A percentile compares a stretch with the other conserved stretches of the same genome.
Evolutionary conservation across 1,140 invertebrate species (phyloP).

Genomic region (Plutomurus gul): DNA sequence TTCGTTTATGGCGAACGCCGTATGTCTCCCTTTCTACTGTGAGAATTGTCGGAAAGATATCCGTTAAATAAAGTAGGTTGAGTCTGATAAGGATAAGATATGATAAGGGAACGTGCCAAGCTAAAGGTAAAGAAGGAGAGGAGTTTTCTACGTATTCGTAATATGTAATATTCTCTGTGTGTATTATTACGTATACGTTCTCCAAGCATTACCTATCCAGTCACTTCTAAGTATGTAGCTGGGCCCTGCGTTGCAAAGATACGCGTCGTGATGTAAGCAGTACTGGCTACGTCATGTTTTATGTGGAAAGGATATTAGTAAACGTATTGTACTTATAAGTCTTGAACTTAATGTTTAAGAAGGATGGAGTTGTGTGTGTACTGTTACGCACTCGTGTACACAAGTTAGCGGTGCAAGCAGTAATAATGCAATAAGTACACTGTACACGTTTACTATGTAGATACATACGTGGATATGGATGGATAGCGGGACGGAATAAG

Average conservation of each 20-base stretch:
- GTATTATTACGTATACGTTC: background rate
- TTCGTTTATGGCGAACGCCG: conserved; percentile 9
- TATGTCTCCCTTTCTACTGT: conserved; percentile 10
- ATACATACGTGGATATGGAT: background rate
- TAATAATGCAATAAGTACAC: too few species aligned
- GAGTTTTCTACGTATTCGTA: conserved; percentile 15
- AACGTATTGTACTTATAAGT: background rate
- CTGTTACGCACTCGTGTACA: too few species aligned
- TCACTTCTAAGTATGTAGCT: background rate
- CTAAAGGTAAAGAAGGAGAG: conserved; percentile 1
- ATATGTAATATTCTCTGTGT: background rate
- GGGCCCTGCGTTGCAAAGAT: background rate
- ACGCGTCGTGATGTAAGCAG: background rate
- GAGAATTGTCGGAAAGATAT: conserved; percentile 22
- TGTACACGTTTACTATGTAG: background rate
- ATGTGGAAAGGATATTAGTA: background rate
- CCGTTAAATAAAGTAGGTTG: conserved; percentile 29
- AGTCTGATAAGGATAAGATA: conserved; percentile 24
- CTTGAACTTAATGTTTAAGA: conserved; percentile 28
- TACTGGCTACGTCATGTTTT: background rate
- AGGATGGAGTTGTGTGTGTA: background rate
- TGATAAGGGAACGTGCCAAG: conserved; percentile 22
- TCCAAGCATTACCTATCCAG: too few species aligned
- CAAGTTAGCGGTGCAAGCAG: too few species aligned
- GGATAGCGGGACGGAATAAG: background rate